phyloP scores from a whole-genome alignment of 1,140 invertebrate species.

The Radopholus similis region DNA sequence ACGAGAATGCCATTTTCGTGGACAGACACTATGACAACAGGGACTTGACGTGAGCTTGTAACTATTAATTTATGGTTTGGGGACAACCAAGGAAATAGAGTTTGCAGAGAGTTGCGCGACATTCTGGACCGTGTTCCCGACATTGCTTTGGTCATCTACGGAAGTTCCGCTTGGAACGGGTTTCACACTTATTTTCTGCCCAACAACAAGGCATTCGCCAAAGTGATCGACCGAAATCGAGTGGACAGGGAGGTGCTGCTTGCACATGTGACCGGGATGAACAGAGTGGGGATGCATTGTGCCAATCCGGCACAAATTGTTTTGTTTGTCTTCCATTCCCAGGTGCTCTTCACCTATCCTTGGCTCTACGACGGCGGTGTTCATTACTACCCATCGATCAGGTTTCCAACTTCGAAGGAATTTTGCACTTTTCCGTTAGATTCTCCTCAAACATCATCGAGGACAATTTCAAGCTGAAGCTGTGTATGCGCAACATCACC shows the following conservation, averaged over 20 bases:
- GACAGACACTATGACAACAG: slow-evolving; percentile 58
- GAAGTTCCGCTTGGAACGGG: slow-evolving; percentile 59
- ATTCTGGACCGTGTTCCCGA: slow-evolving; percentile 58
- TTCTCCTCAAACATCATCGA: slow-evolving; percentile 60
- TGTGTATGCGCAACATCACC: slow-evolving; percentile 58
- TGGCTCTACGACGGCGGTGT: slow-evolving; percentile 59
- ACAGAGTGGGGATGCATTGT: slow-evolving; percentile 10
- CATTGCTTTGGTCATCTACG: slow-evolving; percentile 57
- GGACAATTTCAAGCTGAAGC: slow-evolving; percentile 59
- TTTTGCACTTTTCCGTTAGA: slow-evolving; percentile 9
- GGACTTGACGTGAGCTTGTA: slow-evolving; percentile 46
- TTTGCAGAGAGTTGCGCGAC: slow-evolving; percentile 53
- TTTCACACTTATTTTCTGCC: slow-evolving; percentile 60
- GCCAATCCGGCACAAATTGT: background rate
- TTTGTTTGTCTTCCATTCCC: background rate
- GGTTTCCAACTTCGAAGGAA: slow-evolving; percentile 12
- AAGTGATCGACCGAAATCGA: slow-evolving; percentile 57
- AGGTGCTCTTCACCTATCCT: slow-evolving; percentile 55
- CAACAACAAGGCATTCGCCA: slow-evolving; percentile 55
- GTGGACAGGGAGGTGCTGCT: slow-evolving; percentile 58
- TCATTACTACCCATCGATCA: slow-evolving; percentile 58
- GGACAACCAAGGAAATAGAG: too few relatives aligned
- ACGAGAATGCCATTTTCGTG: slow-evolving; percentile 50
- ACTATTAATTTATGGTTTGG: background rate
- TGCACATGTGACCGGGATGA: slow-evolving; percentile 58